Conservation (phyloP, 1,140 invertebrate genomes). For the Bombus ignitus region DNA sequence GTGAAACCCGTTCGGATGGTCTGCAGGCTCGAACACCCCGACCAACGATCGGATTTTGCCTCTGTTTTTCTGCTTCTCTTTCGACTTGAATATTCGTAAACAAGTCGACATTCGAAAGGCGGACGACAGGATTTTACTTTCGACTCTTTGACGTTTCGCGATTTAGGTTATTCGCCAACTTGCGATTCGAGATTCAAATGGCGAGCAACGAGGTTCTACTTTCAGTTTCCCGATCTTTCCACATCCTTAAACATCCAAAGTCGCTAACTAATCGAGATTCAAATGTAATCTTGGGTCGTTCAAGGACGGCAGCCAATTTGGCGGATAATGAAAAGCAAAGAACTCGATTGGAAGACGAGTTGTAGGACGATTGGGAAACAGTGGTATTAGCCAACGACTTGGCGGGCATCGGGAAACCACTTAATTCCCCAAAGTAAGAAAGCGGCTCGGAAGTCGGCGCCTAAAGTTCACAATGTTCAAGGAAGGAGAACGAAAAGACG, state of each 20-base stretch:
- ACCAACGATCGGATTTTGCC: neutral
- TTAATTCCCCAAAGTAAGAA: conserved; percentile 51
- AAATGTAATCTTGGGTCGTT: too few species aligned
- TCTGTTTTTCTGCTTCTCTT: too few species aligned
- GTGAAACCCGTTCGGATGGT: neutral
- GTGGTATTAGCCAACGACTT: conserved; percentile 3
- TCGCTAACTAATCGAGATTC: neutral
- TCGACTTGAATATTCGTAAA: too few species aligned
- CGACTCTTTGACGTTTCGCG: too few species aligned
- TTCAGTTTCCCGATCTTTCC: too few species aligned
- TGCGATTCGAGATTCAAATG: too few species aligned
- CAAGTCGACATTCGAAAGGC: too few species aligned
- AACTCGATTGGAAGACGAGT: neutral
- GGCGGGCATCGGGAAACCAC: conserved; percentile 30
- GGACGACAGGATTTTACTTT: too few species aligned
- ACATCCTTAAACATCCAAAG: too few species aligned
- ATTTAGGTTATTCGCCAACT: too few species aligned
- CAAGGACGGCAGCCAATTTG: neutral
- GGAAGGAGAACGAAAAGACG: conserved; percentile 56
- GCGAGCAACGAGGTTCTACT: neutral
- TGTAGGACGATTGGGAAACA: neutral
- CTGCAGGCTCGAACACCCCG: neutral
- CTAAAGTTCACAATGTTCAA: conserved; percentile 51
- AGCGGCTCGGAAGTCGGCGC: conserved; percentile 45
- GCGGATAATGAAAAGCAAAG: neutral